phyloP scores from a whole-genome alignment of 2,888 invertebrate species.

The Spicauda simplicius region DNA sequence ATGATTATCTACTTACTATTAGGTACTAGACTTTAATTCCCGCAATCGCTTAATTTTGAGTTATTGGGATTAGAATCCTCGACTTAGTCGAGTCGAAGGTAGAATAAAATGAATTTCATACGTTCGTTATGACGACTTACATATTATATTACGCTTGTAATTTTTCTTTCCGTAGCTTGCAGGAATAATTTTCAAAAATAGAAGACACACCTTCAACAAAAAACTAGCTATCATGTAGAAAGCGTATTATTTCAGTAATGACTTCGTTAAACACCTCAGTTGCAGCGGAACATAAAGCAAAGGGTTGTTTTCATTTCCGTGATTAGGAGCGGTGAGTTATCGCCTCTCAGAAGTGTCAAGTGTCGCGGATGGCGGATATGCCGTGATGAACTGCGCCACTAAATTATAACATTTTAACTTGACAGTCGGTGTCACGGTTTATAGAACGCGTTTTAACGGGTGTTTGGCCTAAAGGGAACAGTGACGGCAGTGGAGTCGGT shows the following conservation, averaged over 20 bases:
- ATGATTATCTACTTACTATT: too few species aligned
- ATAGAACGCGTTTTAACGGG: conserved; percentile 58
- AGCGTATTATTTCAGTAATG: neutral
- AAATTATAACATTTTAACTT: conserved; percentile 82
- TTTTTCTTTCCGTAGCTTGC: too few species aligned
- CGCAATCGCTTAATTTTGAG: too few species aligned
- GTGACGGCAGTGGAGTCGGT: conserved; percentile 38
- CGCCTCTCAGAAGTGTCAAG: conserved; percentile 73
- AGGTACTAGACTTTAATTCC: too few species aligned
- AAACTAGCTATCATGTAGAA: too few species aligned
- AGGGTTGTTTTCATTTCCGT: conserved; percentile 79
- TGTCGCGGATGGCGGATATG: conserved; percentile 68
- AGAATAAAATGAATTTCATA: too few species aligned
- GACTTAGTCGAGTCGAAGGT: too few species aligned
- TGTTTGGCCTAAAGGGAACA: conserved; percentile 58
- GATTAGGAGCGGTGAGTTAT: conserved; percentile 75
- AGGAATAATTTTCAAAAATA: too few species aligned
- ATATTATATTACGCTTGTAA: too few species aligned
- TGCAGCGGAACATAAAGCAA: conserved; percentile 60
- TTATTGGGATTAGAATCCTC: too few species aligned
- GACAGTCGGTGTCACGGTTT: conserved; percentile 72
- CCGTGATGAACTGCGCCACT: conserved; percentile 70
- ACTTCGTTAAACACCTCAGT: conserved; percentile 53
- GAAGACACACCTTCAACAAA: too few species aligned
- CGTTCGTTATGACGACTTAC: too few species aligned